Evolutionary conservation across 2,888 invertebrate genomes (phyloP), one percentile per base, ranked within the genome.

Genomic region (Tiliacea citrago): DNA sequence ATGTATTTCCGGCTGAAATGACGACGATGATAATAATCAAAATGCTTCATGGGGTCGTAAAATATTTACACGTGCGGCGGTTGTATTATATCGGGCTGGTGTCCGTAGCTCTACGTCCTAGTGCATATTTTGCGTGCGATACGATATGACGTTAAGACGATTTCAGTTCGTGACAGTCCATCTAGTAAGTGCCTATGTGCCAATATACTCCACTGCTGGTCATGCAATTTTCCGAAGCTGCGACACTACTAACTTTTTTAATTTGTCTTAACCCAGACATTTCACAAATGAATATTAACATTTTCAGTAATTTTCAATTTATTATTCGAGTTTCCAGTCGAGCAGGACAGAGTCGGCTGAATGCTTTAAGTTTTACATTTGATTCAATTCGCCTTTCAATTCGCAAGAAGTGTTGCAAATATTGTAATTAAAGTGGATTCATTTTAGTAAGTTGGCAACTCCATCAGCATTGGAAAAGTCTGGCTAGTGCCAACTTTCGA

Each of bases 291-390:
- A 79, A 66, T 72, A 47, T 71, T 79, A 67, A 79, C 39, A 83
- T 83, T 82, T 77, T 60, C 73, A 82, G 68, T 82, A 81, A 78
- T 82, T 77, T 82, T 73, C 66, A 69, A 83, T 82, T 83, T 82
- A 82, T 81, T 74, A 82, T 75, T 62, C 61, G 60, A 79, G 51
- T 83, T 83, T 75, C 62, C 83, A 83, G 75, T 60, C 55, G 53
- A 66, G 66, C 73, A 58, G 55, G 83, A 72, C 72, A 73, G 72
- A 72, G 63, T 58, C 79, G 61, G 47, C 68, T 68, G 79, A 82
- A 81, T 71, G 67, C 63, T 70, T 65, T 68, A 65, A 78, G 79
- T 75, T 71, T 75, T 62, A 83, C 68, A 80, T 76, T 83, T 70
- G 72, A 79, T 75, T 75, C 79, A 68, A 79, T 79, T 69, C 81